Evolutionary conservation across 2,113 vertebrate species (phyloP), one percentile per base, ranked within the genome.

Genomic region (Puffinus mauretanicus): DNA sequence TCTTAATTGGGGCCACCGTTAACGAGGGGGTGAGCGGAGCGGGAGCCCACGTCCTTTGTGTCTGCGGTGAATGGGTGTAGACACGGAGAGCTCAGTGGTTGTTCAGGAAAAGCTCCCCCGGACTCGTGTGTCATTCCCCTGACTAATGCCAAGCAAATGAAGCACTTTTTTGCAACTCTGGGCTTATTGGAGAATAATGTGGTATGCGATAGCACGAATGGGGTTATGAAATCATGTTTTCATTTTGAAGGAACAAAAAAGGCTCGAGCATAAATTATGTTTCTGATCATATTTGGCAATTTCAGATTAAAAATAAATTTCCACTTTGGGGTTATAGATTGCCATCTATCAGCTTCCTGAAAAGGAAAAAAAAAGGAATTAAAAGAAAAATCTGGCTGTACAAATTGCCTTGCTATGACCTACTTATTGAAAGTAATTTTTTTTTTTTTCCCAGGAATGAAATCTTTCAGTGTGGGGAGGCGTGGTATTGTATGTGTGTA

Each of bases 301-400:
- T 96, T 92, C 29, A 89, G 94, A 91, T 94, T 95, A 88, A 91
- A 95, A 96, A 75, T 82, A 82, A 90, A 67, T 82, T 93, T 93
- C 73, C 36, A 73, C 86, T 83, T 25, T 27, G 73, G 83, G 69
- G 83, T 91, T 94, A 67, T 65, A 90, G 88, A 93, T 91, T 92
- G 91, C 44, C 61, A 90, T 88, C 91, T 82, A 80, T 93, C 86
- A 91, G 91, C 80, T 95, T 72, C 25, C 13, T 82, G 72, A 42
- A 89, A 88, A 94, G 71, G 60, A 27, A 54, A 52, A 47, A 51
- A 51, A 51, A 71, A 40, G 47, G 89, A 96, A 97, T 93, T 93
- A 94, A 86, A 91, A 95, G 77, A 24, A 61, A 60, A 88, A 64
- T 88, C 73, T 70, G 60, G 15, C 67, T 54, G 58, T 52, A 58